Base-by-base conservation (phyloP, 2,888 invertebrate species). In the Xestia sexstrigata region DNA sequence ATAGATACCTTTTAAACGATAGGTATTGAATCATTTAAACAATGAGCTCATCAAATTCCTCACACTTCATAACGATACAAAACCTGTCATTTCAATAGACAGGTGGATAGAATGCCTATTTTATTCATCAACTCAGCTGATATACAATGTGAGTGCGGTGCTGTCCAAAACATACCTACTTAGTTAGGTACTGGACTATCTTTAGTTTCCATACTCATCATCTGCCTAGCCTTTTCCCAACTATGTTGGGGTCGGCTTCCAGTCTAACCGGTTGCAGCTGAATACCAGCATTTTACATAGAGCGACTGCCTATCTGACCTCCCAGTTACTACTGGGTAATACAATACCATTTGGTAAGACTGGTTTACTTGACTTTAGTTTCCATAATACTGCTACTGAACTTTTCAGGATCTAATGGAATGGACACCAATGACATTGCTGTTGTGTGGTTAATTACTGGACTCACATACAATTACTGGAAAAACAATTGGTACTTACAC, bases 1-100 rank as follows among this genome's bases (percentile, higher is more conserved):
- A 76, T 65, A 26, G 47, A 75, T 81, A 69, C 47, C 55, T 80
- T 65, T 11, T 26, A 47, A 7, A 45, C 23, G 49, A n/a, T 42
- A 49, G 17, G 15, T 49, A 58, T 49, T 35, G 20, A 62, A 35
- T 79, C 7, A 62, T 74, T 39, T 35, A 52, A 60, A 81, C 78
- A 79, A 79, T 79, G 78, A 74, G 49, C 81, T 60, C 66, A 74
- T 81, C 58, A 45, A 74, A 81, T 81, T 52, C 49, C 49, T 66
- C 20, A 66, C 39, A 26, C 11, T 26, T 65, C 13, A 55, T 26
- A 15, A 49, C 7, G 23, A 45, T 60, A 39, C 3, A 30, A 39
- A 60, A 74, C 6, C 35, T 74, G 49, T 35, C 35, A 49, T 26
- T 49, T 20, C 20, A 42, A 77, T 45, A 35, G 35, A 62, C 23